Conservation (phyloP, 2,113 vertebrate species). For the Nothoprocta pentlandii region DNA sequence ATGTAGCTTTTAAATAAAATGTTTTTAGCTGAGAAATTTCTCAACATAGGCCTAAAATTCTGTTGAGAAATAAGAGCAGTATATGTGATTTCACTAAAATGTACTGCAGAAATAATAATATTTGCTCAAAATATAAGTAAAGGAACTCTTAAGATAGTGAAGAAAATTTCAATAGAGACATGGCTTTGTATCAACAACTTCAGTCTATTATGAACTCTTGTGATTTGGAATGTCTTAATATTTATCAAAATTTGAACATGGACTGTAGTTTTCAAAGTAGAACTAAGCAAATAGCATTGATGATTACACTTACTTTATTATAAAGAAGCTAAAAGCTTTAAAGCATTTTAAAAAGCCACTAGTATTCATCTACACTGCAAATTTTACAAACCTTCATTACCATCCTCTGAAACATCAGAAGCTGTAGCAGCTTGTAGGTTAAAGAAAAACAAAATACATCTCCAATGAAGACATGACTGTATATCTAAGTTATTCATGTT, state of each 20-base stretch:
- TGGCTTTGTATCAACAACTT: background rate
- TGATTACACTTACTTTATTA: slow-evolving; percentile 59
- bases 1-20: background rate
- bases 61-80: background rate
- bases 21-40: background rate
- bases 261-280: background rate
- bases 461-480: slow-evolving; percentile 21
- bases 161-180: background rate
- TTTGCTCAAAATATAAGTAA: background rate
- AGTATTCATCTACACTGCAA: slow-evolving; percentile 39
- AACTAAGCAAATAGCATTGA: background rate
- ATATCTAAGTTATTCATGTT: background rate
- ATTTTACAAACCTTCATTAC: slow-evolving; percentile 66
- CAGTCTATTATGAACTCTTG: background rate
- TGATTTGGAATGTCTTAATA: background rate
- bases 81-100: background rate
- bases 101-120: background rate
- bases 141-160: background rate
- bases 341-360: background rate
- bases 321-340: background rate
- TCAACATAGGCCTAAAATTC: background rate
- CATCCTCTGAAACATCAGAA: slow-evolving; percentile 68
- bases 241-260: background rate
- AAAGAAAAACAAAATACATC: slow-evolving; percentile 69
- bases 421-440: slow-evolving; percentile 59